Percentiles rank a stretch among this genome's conserved stretches.
These are phyloP conservation scores for Drosophila siamana DNA, from an alignment of 2,888 invertebrate species.

Conservation along the genomic window DNA sequence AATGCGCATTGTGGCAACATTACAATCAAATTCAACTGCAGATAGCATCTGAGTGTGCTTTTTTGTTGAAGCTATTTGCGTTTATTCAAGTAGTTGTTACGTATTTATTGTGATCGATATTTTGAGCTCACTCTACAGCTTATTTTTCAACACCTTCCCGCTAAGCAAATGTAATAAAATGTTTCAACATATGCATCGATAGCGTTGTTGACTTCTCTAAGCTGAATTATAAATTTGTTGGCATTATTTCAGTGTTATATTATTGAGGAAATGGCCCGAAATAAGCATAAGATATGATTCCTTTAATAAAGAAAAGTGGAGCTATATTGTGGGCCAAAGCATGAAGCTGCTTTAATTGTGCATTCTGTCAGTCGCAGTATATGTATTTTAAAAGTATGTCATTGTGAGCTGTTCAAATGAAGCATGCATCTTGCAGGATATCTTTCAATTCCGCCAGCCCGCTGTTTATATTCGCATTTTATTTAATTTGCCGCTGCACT, in stretches of 20 bases:
- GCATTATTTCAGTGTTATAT: too few species aligned
- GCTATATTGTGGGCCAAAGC: too few species aligned
- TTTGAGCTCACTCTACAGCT: background rate
- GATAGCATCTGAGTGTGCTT: background rate
- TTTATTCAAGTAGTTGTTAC: background rate
- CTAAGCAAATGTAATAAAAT: background rate
- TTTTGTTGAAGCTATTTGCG: background rate
- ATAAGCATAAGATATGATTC: too few species aligned
- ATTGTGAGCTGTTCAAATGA: background rate
- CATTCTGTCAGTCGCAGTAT: background rate
- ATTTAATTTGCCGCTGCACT: constrained; percentile 35
- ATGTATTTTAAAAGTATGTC: background rate
- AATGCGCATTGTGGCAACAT: background rate
- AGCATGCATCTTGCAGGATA: constrained; percentile 2
- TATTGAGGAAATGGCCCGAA: too few species aligned
- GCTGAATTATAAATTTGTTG: too few species aligned
- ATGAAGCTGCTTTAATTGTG: background rate
- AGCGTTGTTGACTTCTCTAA: too few species aligned
- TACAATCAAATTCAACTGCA: background rate
- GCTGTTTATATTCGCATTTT: constrained; percentile 20
- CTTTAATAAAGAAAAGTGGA: background rate
- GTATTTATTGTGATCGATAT: background rate
- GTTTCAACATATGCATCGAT: too few species aligned
- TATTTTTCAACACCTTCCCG: background rate
- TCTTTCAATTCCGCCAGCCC: background rate